phyloP scores from a whole-genome alignment of 2,797 vertebrate genomes.

The Pelobates cultripes region DNA sequence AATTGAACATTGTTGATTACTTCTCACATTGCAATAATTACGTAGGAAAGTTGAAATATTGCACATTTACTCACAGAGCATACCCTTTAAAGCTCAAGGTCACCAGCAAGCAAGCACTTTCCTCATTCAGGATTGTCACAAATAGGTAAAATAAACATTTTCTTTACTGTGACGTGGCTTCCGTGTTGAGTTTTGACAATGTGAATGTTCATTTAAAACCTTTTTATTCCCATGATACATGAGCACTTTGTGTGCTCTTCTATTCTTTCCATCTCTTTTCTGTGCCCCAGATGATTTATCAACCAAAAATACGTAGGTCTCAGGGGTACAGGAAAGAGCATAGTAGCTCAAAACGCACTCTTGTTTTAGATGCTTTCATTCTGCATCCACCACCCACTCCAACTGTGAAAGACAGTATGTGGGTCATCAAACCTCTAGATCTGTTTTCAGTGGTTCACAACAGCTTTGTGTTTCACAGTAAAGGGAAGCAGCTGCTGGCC shows the following conservation, averaged over 20 bases:
- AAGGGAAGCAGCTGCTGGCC: constrained; percentile 33
- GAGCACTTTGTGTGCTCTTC: constrained; percentile 24
- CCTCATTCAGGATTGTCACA: constrained; percentile 21
- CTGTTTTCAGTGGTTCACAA: constrained; percentile 35
- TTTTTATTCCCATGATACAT: constrained; percentile 42
- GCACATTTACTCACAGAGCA: too few species aligned
- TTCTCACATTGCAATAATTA: too few species aligned
- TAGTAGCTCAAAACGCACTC: constrained; percentile 11
- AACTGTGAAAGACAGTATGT: constrained; percentile 52
- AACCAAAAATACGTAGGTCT: neutral
- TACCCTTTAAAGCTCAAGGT: constrained; percentile 2
- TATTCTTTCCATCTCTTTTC: constrained; percentile 26
- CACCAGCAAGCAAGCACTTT: constrained; percentile 1
- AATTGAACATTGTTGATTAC: too few species aligned
- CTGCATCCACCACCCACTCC: constrained; percentile 26
- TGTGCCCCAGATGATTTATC: constrained; percentile 33
- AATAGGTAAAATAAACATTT: constrained; percentile 39
- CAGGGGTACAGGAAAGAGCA: constrained; percentile 2
- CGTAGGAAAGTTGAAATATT: too few species aligned
- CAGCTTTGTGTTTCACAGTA: constrained; percentile 53
- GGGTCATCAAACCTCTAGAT: constrained; percentile 52
- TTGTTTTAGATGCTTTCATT: neutral
- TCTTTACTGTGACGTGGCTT: constrained; percentile 31
- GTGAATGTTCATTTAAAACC: constrained; percentile 48
- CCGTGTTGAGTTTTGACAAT: constrained; percentile 42